These are phyloP conservation scores for Sebastes diploproa DNA, from an alignment of 2,797 vertebrate genomes.

Conservation along the genomic window DNA sequence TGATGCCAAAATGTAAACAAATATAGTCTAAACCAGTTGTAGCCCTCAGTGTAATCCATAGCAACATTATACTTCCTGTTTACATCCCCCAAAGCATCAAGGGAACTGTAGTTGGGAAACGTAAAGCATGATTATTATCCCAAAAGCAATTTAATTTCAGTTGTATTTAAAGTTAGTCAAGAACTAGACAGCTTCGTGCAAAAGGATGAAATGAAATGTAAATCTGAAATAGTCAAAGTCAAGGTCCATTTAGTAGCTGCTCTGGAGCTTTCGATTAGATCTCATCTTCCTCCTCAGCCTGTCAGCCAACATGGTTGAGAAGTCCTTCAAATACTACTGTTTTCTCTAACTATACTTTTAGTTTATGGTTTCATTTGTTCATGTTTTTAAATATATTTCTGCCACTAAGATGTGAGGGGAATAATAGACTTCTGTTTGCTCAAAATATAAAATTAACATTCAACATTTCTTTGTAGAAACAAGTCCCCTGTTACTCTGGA, in stretches of 20 bases:
- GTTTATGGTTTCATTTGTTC: neutral
- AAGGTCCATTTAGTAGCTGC: too few relatives aligned
- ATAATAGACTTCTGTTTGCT: neutral
- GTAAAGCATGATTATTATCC: neutral
- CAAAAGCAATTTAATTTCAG: neutral
- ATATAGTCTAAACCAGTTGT: too few relatives aligned
- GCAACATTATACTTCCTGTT: neutral
- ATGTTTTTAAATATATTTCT: neutral
- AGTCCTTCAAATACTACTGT: too few relatives aligned
- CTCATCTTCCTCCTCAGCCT: too few relatives aligned
- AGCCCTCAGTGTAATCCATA: neutral
- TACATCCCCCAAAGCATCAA: neutral
- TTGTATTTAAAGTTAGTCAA: neutral
- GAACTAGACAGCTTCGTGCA: neutral
- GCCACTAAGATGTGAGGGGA: neutral
- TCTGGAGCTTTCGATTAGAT: too few relatives aligned
- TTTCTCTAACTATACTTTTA: neutral
- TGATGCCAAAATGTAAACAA: neutral
- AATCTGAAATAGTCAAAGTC: too few relatives aligned
- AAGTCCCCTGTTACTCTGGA: neutral
- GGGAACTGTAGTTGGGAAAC: neutral
- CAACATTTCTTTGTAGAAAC: neutral
- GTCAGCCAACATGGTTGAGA: too few relatives aligned
- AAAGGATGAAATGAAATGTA: too few relatives aligned
- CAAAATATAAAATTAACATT: too few relatives aligned